phyloP scores from a whole-genome alignment of 1,140 invertebrate species.

The Sinella curviseta region DNA sequence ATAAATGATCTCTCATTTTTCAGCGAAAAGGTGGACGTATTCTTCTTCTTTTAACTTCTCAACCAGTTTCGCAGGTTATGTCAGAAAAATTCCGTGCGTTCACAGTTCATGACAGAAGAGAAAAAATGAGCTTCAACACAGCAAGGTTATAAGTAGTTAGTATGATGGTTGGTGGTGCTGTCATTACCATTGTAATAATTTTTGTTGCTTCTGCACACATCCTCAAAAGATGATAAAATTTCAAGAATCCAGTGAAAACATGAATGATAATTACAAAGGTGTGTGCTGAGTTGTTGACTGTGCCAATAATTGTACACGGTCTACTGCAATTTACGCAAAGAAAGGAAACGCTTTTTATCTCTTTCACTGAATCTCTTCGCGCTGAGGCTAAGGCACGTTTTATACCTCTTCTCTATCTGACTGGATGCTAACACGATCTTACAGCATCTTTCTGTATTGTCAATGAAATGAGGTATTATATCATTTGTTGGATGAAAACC shows the following conservation, averaged over 20 bases:
- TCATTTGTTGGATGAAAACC: neutral
- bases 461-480: too few relatives aligned
- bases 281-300: neutral
- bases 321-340: too few relatives aligned
- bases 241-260: neutral
- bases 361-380: too few relatives aligned
- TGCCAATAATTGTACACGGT: neutral
- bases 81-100: neutral
- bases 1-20: too few relatives aligned
- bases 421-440: neutral
- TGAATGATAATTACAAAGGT: conserved; percentile 4
- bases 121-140: neutral
- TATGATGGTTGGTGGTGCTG: neutral
- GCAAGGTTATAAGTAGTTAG: too few relatives aligned
- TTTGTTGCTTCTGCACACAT: neutral
- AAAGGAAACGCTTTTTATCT: too few relatives aligned
- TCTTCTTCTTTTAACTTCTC: too few relatives aligned
- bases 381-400: conserved; percentile 9
- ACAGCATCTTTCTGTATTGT: neutral
- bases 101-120: too few relatives aligned
- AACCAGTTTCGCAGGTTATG: neutral
- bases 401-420: neutral
- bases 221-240: neutral
- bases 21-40: too few relatives aligned
- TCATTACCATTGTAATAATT: too few relatives aligned